Base-by-base conservation (phyloP, 2,797 vertebrate genomes). In the Lacerta bilineata region DNA sequence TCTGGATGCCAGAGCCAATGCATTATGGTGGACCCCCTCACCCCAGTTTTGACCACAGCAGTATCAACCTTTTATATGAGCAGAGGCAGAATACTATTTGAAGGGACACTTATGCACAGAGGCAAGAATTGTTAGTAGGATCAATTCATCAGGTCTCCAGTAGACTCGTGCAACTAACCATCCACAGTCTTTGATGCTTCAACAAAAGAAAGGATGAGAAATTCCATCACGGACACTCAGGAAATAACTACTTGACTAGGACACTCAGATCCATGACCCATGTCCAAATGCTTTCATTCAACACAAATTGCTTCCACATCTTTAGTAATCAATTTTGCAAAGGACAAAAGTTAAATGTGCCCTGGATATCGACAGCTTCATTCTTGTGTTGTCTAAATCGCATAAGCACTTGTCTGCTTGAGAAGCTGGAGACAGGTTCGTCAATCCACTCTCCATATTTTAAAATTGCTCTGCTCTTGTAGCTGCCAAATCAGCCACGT, bases 281-380 rank as follows among this genome's bases (percentile, higher is more conserved):
- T 90, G 80, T 94, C 89, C 88, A 92, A 94, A 91, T 87, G 78
- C 80, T 89, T 94, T 92, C 71, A 89, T 92, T 92, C 88, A 84
- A 93, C 82, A 85, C 75, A 91, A 91, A 93, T 91, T 95, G 68
- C 82, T 93, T 89, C 77, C 41, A 91, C 83, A 85, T 92, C 76
- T 93, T 94, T 86, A 87, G 78, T 88, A 94, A 93, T 93, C 87
- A 91, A 79, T 94, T 91, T 93, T 90, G 88, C 2, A 64, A 71
- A 89, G 91, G 88, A 85, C 78, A 82, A 93, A 89, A 91, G 86
- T 90, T 89, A 93, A 88, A 89, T 1, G 10, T 75, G n/a, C 88
- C 74, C 87, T 87, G 59, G 74, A 92, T 72, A 93, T 89, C n/a
- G 46, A 84, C 69, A 91, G 82, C 84, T 88, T 90, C 79, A 90